A percentile compares a stretch with the other conserved stretches of the same genome.
These are phyloP conservation scores for Bombycilla garrulus DNA, from an alignment of 2,113 vertebrate species.

Conservation along the genomic window DNA sequence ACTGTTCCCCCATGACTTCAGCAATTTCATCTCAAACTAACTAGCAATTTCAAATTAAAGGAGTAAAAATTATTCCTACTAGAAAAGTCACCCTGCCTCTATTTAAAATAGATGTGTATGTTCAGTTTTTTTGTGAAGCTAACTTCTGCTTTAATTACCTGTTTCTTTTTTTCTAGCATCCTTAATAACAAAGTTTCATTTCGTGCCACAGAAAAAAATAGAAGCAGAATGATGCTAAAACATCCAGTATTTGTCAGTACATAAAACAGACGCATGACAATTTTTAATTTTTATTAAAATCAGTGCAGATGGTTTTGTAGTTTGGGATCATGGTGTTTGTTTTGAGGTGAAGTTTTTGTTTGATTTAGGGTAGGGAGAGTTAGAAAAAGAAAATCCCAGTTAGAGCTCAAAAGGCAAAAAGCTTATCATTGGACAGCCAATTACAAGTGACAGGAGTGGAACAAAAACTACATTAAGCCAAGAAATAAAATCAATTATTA, in stretches of 20 bases:
- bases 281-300: not conserved
- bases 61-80: not conserved
- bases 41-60: slow-evolving; percentile 37
- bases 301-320: not conserved
- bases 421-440: not conserved
- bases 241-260: not conserved
- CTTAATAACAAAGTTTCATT: not conserved
- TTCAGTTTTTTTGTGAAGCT: not conserved
- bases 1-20: not conserved
- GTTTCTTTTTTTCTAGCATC: not conserved
- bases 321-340: rapidly evolving
- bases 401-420: not conserved
- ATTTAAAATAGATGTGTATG: not conserved
- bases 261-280: not conserved
- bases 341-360: not conserved
- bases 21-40: slow-evolving; percentile 33
- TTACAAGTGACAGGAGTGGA: not conserved
- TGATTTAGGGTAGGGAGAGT: not conserved
- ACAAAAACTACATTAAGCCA: not conserved
- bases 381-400: not conserved
- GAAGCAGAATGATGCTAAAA: not conserved
- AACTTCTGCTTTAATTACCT: not conserved
- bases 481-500: not conserved
- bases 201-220: not conserved
- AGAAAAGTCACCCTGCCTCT: not conserved